Conservation (phyloP, 2,797 vertebrate species). For the Lutjanus argentimaculatus region DNA sequence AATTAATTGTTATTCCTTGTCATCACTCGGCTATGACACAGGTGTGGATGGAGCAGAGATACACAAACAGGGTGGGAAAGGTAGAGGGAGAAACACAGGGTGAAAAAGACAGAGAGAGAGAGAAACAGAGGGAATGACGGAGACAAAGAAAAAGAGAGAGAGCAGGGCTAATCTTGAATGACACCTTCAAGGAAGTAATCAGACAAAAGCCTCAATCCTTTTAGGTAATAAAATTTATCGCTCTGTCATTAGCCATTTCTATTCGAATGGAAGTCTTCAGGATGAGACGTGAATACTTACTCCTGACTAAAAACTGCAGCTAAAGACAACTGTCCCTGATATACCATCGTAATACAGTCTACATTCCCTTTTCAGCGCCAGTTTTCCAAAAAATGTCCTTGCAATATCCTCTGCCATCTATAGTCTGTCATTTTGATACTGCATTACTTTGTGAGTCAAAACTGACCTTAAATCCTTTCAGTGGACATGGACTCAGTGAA, state of each 20-base stretch:
- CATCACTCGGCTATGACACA: background rate
- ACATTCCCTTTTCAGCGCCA: slow-evolving; percentile 20
- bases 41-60: background rate
- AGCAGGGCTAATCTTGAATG: slow-evolving; percentile 36
- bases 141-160: background rate
- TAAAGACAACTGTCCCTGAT: slow-evolving; percentile 2
- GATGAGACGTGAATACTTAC: slow-evolving; percentile 42
- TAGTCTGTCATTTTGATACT: slow-evolving; percentile 17
- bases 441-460: slow-evolving; percentile 7
- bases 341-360: slow-evolving; percentile 20
- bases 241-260: slow-evolving; percentile 52
- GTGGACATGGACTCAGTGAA: slow-evolving; percentile 4
- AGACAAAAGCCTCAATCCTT: slow-evolving; percentile 53
- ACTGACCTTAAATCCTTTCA: background rate
- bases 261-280: slow-evolving; percentile 32
- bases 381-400: background rate
- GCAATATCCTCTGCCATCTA: slow-evolving; percentile 1
- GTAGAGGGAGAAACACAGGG: background rate
- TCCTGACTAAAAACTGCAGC: slow-evolving; percentile 21
- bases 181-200: slow-evolving; percentile 55
- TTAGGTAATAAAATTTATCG: slow-evolving; percentile 46
- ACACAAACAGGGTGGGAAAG: background rate
- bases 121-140: slow-evolving; percentile 6
- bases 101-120: background rate
- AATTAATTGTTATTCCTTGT: background rate